Evolutionary conservation across 2,888 invertebrate genomes (phyloP).

Genomic region (Drosophila borealis): DNA sequence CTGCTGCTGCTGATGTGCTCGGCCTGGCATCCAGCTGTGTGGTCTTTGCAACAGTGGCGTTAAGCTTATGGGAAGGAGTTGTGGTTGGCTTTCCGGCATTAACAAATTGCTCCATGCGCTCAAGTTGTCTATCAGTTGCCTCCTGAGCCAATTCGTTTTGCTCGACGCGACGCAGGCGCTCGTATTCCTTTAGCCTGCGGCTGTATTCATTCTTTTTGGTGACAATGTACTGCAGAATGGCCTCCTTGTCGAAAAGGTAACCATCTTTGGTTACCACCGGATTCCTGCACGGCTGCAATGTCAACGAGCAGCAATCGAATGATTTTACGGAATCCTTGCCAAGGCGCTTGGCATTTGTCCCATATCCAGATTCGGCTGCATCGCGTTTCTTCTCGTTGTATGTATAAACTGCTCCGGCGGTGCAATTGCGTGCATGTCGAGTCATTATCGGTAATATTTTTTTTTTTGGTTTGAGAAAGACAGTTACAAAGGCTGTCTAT

Average conservation of each 20-base stretch:
- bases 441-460: constrained; percentile 91
- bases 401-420: constrained; percentile 99
- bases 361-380: constrained; percentile 97
- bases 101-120: constrained; percentile 91
- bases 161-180: constrained; percentile 92
- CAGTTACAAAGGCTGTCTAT: too few relatives aligned
- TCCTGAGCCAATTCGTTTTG: constrained; percentile 89
- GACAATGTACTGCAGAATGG: constrained; percentile 97
- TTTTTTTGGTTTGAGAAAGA: too few relatives aligned
- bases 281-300: constrained; percentile 97
- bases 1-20: constrained; percentile 52
- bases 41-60: constrained; percentile 53
- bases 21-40: constrained; percentile 31
- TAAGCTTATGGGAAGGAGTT: constrained; percentile 58
- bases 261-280: constrained; percentile 97
- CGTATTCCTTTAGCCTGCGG: constrained; percentile 95
- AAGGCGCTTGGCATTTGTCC: constrained; percentile 89
- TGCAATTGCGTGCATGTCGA: constrained; percentile 98
- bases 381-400: constrained; percentile 99
- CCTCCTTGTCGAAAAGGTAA: constrained; percentile 98
- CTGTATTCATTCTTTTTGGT: constrained; percentile 96
- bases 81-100: constrained; percentile 89
- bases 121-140: constrained; percentile 85
- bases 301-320: constrained; percentile 99
- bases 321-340: constrained; percentile 91